Conservation (phyloP, 2,113 vertebrate genomes). For the Fulmarus glacialis region DNA sequence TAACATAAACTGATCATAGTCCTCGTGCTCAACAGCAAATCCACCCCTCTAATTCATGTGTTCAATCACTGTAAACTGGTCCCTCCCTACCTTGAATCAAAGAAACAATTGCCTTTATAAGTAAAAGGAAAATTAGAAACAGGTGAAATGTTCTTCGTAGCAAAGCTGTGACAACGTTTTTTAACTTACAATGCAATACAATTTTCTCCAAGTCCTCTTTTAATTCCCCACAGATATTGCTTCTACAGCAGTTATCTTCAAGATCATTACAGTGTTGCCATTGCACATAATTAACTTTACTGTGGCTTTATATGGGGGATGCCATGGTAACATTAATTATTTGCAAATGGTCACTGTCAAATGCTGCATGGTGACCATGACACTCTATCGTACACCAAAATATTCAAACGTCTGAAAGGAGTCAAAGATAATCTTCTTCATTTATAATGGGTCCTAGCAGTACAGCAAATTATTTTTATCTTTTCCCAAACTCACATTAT, state of each 20-base stretch:
- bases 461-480: neutral
- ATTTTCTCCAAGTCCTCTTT: neutral
- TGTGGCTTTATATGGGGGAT: neutral
- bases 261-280: conserved; percentile 4
- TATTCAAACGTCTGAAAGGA: neutral
- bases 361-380: neutral
- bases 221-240: neutral
- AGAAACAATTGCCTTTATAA: neutral
- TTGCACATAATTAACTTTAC: conserved; percentile 23
- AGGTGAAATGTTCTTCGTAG: neutral
- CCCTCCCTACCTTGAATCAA: neutral
- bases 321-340: conserved; percentile 47
- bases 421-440: conserved; percentile 10
- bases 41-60: neutral
- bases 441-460: neutral
- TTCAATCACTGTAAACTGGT: neutral
- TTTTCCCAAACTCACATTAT: neutral
- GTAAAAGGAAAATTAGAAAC: neutral
- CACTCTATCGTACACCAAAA: neutral
- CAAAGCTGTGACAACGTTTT: neutral
- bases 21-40: neutral
- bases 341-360: conserved; percentile 24
- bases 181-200: neutral
- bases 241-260: conserved; percentile 1
- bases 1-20: neutral